Percentiles rank a stretch among this genome's conserved stretches.
These are phyloP conservation scores for Hystrix cristata DNA, from an alignment of 2,113 vertebrate species.

Conservation along the genomic window DNA sequence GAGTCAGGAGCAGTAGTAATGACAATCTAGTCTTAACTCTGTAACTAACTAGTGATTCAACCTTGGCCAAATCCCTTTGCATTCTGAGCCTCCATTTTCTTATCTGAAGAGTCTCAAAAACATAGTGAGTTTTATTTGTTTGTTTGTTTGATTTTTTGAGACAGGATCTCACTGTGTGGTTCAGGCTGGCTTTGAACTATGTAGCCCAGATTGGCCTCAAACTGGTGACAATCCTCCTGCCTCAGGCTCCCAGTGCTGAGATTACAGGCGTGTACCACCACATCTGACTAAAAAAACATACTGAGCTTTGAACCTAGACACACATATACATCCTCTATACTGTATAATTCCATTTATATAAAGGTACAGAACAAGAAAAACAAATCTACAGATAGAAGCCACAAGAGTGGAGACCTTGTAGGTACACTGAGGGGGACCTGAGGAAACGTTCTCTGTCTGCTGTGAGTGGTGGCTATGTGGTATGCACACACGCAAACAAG, in stretches of 20 bases:
- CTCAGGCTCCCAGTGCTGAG: too few relatives aligned
- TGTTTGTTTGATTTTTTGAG: too few relatives aligned
- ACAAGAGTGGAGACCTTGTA: neutral
- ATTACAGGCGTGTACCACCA: too few relatives aligned
- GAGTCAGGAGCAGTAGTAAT: neutral
- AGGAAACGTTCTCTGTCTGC: neutral
- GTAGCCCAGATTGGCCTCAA: too few relatives aligned
- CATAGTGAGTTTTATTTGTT: neutral
- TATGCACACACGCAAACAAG: neutral
- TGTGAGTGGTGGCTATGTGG: rapidly evolving
- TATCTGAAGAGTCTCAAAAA: neutral
- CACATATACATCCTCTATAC: rapidly evolving
- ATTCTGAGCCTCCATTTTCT: neutral
- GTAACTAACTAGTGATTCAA: neutral
- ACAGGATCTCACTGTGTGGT: too few relatives aligned
- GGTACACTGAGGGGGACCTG: rapidly evolving
- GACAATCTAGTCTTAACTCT: neutral
- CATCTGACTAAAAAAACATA: neutral
- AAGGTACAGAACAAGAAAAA: neutral
- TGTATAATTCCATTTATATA: neutral
- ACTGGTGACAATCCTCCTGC: too few relatives aligned
- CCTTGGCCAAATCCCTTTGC: neutral
- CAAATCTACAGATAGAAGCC: neutral
- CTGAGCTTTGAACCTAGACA: neutral
- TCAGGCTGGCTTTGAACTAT: too few relatives aligned